Conservation (phyloP, 2,888 invertebrate genomes). For the Ferdinandea cuprea region DNA sequence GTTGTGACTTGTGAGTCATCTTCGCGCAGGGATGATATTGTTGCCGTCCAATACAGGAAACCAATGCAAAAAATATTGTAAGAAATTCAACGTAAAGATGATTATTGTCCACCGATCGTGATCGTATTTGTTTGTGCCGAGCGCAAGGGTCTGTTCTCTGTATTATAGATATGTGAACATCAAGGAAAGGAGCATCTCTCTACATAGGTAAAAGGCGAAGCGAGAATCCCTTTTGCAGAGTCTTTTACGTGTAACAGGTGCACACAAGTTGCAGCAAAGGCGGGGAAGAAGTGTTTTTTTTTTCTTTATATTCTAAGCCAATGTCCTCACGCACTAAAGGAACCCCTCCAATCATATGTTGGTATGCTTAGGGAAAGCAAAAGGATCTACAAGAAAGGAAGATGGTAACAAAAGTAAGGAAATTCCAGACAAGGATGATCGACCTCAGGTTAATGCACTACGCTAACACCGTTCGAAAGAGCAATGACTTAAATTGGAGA, state of each 20-base stretch:
- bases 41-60: slow-evolving; percentile 28
- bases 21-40: slow-evolving; percentile 6
- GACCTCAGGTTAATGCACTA: slow-evolving; percentile 28
- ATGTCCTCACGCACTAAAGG: slow-evolving; percentile 36
- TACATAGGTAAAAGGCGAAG: too few relatives aligned
- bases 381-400: not conserved
- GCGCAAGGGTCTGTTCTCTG: not conserved
- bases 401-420: not conserved
- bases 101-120: slow-evolving; percentile 49
- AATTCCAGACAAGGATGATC: slow-evolving; percentile 19
- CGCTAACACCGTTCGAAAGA: not conserved
- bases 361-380: not conserved
- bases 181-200: not conserved
- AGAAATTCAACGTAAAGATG: slow-evolving; percentile 10
- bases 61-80: slow-evolving; percentile 32
- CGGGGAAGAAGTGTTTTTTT: not conserved
- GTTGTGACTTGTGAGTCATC: not conserved
- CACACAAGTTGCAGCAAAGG: slow-evolving; percentile 20
- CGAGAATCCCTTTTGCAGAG: not conserved
- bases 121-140: slow-evolving; percentile 31
- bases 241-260: slow-evolving; percentile 30
- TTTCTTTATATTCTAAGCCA: slow-evolving; percentile 1
- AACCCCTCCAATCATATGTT: slow-evolving; percentile 10
- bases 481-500: not conserved
- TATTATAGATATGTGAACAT: not conserved